Base-by-base conservation (phyloP, 2,888 invertebrate species). In the Pseudococcus longispinus region DNA sequence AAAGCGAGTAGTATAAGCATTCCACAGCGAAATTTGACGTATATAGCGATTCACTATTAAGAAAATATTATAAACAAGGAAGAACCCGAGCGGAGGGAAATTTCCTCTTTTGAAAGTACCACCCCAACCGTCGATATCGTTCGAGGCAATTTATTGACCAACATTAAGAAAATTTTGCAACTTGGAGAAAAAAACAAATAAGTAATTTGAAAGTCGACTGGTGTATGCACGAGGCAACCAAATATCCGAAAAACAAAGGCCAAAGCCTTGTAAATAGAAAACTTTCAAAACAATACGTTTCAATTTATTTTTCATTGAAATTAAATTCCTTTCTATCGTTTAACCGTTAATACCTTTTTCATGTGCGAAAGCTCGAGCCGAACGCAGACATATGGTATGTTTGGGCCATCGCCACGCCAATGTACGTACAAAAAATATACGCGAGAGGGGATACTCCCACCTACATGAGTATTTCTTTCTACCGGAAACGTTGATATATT, bases 401-500 rank as follows among this genome's bases (percentile, higher is more conserved):
- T 70, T 70, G 18, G 11, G 29, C 23, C 23, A 20, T 37, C 37
- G 37, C 2, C 37, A 37, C 37, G 37, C 37, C 37, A 37, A 37
- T 37, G 37, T 37, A 70, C 11, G 18, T 18, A 70, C 5, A 70
- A 70, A 26, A 70, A 29, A 70, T 15, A 70, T 15, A 70, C 6
- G 29, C 15, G 18, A 0, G 29, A 1, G 15, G 65, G 65, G 65
- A 5, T 4, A 15, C 3, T 13, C 8, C 65, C 26, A 26, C 8
- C 65, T 65, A 20, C 26, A 65, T 70, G 65, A 84, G 51, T 37
- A 60, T 60, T 84, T 84, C 65, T 29, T 84, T 55, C 37, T 37
- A 15, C 60, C 37, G 55, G 60, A 60, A 84, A 84, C 84, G 65
- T 84, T 60, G 84, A 84, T 84, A 60, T 84, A 84, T 84, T 84